phyloP scores from a whole-genome alignment of 2,797 vertebrate species.

The Sarcophilus harrisii region DNA sequence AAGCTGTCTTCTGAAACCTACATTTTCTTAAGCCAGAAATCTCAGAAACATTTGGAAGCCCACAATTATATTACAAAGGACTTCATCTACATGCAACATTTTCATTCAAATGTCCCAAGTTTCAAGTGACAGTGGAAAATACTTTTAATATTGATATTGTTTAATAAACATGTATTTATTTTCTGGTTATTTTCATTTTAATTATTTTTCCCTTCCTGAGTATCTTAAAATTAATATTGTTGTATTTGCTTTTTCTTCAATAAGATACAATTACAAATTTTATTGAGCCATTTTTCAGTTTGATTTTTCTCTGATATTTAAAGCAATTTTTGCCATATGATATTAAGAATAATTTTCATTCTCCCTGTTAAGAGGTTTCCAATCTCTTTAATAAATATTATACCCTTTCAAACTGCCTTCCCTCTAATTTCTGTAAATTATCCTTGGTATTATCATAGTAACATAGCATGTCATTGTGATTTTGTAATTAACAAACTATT shows the following conservation, averaged over 20 bases:
- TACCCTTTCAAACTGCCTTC: constrained; percentile 31
- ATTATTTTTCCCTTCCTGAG: constrained; percentile 34
- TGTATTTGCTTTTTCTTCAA: constrained; percentile 59
- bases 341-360: constrained; percentile 55
- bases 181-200: constrained; percentile 41
- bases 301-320: neutral
- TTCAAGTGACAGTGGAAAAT: constrained; percentile 48
- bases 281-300: constrained; percentile 53
- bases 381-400: constrained; percentile 51
- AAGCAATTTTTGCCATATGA: constrained; percentile 46
- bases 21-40: constrained; percentile 59
- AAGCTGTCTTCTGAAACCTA: constrained; percentile 31
- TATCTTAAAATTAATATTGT: constrained; percentile 11
- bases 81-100: constrained; percentile 60
- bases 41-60: constrained; percentile 61
- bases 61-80: constrained; percentile 72
- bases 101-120: constrained; percentile 35
- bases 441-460: neutral
- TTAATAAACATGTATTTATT: constrained; percentile 52
- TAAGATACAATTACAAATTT: neutral
- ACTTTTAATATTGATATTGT: constrained; percentile 1
- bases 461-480: constrained; percentile 33
- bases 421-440: constrained; percentile 36
- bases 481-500: constrained; percentile 41
- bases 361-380: constrained; percentile 62